Base-by-base conservation (phyloP, 2,113 vertebrate genomes). In the Leptocoma aspasia region DNA sequence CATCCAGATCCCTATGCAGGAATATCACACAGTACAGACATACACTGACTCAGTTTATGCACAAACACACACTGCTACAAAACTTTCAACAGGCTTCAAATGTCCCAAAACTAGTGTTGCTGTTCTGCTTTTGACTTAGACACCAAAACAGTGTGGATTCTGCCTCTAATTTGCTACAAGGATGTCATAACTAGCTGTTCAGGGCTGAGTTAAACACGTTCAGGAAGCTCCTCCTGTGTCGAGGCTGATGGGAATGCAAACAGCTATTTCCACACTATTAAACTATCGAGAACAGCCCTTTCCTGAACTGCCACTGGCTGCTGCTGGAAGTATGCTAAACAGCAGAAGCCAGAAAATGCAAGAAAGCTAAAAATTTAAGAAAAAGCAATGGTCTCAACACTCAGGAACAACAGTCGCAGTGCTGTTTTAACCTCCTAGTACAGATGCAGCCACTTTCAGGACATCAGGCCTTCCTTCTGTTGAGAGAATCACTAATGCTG, bases 381-480 rank as follows among this genome's bases (percentile, higher is more conserved):
- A 70, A 41, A 49, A n/a, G 2, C 30, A 63, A 30, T 0, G 4
- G 33, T 73, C 30, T 42, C 3, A 3, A 49, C 1, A 2, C 21
- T 59, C 35, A 63, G 42, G 7, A 78, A 24, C 42, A 81, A 35
- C 21, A 31, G n/a, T 68, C 21, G 53, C 39, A 47, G 27, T 26
- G 35, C 45, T 37, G 24, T 61, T 91, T 92, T 37, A 53, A 57
- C 10, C 23, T 76, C 37, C 28, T 52, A 49, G 22, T 10, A 56
- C 1, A 82, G 54, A 33, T 31, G 50, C 39, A 76, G 76, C 6
- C 68, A 35, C 57, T 86, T 76, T 63, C 50, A 73, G 45, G 71
- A 57, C 28, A 57, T 28, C 7, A 9, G 24, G 33, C 30, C 45
- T 54, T 86, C 53, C 42, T 69, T 69, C 33, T n/a, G 24, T 37